These are phyloP conservation scores for Drosophila aldrichi DNA, from an alignment of 2,888 invertebrate species.

Conservation along the genomic window DNA sequence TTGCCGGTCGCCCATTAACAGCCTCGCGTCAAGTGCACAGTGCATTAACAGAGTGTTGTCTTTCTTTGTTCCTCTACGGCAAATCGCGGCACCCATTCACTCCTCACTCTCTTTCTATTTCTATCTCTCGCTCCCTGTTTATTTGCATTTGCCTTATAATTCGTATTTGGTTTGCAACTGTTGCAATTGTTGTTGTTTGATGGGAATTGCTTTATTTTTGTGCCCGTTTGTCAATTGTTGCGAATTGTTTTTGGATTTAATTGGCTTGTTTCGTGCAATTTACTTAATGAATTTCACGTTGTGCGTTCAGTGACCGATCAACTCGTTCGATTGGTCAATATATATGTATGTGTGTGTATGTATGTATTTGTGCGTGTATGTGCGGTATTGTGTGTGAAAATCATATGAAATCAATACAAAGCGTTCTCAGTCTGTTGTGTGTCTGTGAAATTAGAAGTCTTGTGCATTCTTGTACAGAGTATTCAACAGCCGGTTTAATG, in stretches of 20 bases:
- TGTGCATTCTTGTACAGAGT: neutral
- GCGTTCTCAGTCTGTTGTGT: neutral
- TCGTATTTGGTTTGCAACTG: conserved; percentile 39
- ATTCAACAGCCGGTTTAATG: neutral
- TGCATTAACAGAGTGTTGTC: conserved; percentile 22
- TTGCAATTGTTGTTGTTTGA: conserved; percentile 22
- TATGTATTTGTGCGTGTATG: neutral
- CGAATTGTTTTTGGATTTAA: conserved; percentile 55
- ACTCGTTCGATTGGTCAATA: conserved; percentile 10
- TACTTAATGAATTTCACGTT: conserved; percentile 62
- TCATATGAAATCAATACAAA: conserved; percentile 1
- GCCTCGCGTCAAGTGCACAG: conserved; percentile 45
- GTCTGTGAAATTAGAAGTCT: neutral
- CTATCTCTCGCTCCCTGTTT: neutral
- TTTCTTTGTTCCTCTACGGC: neutral
- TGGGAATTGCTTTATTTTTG: conserved; percentile 55
- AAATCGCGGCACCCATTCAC: neutral
- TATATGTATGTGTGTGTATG: neutral
- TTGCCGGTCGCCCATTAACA: conserved; percentile 28
- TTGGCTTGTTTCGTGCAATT: conserved; percentile 67
- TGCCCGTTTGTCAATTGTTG: conserved; percentile 52
- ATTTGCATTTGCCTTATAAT: conserved; percentile 45
- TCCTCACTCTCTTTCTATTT: neutral
- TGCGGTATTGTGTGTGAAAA: conserved; percentile 8
- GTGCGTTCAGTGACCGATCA: conserved; percentile 69